Evolutionary conservation across 2,888 invertebrate genomes (phyloP).

Genomic region (Mesodorylaimus sp.): DNA sequence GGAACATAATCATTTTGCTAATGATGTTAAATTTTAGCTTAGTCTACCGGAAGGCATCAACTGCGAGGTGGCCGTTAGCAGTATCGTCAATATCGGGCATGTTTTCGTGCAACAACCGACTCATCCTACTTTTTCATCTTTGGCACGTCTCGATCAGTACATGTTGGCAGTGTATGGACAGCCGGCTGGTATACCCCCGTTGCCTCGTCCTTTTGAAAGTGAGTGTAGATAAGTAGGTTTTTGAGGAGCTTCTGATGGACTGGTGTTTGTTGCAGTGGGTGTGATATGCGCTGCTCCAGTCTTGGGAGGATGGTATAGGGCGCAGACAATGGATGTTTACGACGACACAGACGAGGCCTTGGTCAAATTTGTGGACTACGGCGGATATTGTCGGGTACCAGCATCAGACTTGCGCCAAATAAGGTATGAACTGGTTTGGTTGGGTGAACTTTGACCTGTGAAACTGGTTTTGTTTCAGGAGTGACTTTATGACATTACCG

Average conservation of each 20-base stretch:
- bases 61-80: slow-evolving; percentile 74
- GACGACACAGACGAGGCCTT: slow-evolving; percentile 46
- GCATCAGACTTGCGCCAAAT: slow-evolving; percentile 68
- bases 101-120: slow-evolving; percentile 85
- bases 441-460: background rate
- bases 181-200: slow-evolving; percentile 50
- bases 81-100: slow-evolving; percentile 64
- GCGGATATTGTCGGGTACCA: slow-evolving; percentile 65
- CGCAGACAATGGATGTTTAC: slow-evolving; percentile 52
- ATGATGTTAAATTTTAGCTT: slow-evolving; percentile 40
- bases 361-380: slow-evolving; percentile 79
- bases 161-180: slow-evolving; percentile 65
- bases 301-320: slow-evolving; percentile 68
- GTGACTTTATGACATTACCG: slow-evolving; percentile 77
- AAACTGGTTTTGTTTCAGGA: slow-evolving; percentile 36
- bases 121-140: slow-evolving; percentile 71
- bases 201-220: slow-evolving; percentile 62
- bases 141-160: slow-evolving; percentile 53
- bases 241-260: too few species aligned
- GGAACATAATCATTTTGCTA: too few species aligned
- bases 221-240: slow-evolving; percentile 27
- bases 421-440: slow-evolving; percentile 27
- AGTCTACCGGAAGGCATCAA: slow-evolving; percentile 73
- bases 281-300: slow-evolving; percentile 72
- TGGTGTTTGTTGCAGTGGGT: slow-evolving; percentile 53